Evolutionary conservation across 2,888 invertebrate species (phyloP).

Genomic region (Epirrhoe tristata): DNA sequence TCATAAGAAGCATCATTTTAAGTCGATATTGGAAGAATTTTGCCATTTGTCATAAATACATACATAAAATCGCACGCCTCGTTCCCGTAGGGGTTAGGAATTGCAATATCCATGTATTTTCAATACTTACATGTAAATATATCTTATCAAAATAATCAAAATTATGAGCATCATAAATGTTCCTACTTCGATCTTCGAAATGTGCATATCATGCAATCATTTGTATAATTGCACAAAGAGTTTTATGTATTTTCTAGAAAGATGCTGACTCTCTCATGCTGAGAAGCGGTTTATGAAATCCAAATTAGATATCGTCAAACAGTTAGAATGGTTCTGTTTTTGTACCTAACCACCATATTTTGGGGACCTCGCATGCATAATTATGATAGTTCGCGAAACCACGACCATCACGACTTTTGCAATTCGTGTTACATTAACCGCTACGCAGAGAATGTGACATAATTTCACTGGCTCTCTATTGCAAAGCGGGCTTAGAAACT

Average conservation of each 20-base stretch:
- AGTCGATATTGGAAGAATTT: too few relatives aligned
- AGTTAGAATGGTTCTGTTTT: slow-evolving; percentile 14
- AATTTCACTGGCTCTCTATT: slow-evolving; percentile 60
- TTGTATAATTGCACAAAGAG: background rate
- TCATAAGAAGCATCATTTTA: background rate
- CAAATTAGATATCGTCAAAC: slow-evolving; percentile 3
- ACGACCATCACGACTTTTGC: slow-evolving; percentile 61
- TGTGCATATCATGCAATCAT: too few relatives aligned
- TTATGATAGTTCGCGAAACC: slow-evolving; percentile 52
- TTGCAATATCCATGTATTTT: too few relatives aligned
- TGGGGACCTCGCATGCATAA: slow-evolving; percentile 46
- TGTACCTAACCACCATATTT: slow-evolving; percentile 34
- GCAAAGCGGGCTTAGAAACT: slow-evolving; percentile 55
- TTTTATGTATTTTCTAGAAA: background rate
- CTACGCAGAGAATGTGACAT: slow-evolving; percentile 67
- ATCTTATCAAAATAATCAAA: too few relatives aligned
- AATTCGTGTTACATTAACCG: slow-evolving; percentile 66
- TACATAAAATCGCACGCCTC: too few relatives aligned
- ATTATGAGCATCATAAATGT: too few relatives aligned
- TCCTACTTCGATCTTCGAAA: too few relatives aligned
- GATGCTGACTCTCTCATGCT: background rate
- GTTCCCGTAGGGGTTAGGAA: too few relatives aligned
- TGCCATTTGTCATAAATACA: too few relatives aligned
- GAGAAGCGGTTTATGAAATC: background rate
- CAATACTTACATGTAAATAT: too few relatives aligned